phyloP scores from a whole-genome alignment of 2,888 invertebrate species.

The Hydrotaea cyrtoneurina region DNA sequence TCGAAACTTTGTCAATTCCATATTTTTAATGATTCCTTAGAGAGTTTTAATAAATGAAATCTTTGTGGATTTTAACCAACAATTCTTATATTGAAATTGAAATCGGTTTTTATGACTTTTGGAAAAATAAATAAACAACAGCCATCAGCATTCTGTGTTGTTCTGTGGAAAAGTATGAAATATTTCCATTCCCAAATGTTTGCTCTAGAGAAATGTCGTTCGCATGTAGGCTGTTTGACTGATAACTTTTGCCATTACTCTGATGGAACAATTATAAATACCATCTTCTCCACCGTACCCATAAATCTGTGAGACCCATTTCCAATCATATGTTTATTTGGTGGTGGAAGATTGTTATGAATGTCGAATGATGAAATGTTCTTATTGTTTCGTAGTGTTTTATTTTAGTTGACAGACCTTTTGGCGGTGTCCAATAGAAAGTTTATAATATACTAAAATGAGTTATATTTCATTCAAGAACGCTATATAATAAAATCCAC shows the following conservation, averaged over 20 bases:
- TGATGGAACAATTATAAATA: not conserved
- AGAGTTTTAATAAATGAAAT: slow-evolving; percentile 5
- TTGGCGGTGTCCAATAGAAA: too few species aligned
- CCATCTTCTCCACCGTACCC: too few species aligned
- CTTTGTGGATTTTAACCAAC: not conserved
- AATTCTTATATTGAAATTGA: slow-evolving; percentile 16
- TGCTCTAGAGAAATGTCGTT: not conserved
- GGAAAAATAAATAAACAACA: not conserved
- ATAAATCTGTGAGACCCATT: not conserved
- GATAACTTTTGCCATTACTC: not conserved
- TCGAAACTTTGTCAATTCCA: slow-evolving; percentile 24
- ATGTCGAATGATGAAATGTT: too few species aligned
- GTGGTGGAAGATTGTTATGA: too few species aligned
- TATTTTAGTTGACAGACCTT: too few species aligned
- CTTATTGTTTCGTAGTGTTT: too few species aligned
- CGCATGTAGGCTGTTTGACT: not conserved
- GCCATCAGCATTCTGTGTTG: too few species aligned
- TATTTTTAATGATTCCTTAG: slow-evolving; percentile 31
- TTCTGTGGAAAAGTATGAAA: not conserved
- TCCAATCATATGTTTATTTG: not conserved
- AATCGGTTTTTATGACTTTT: slow-evolving; percentile 13
- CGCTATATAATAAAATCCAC: too few species aligned
- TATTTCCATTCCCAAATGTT: not conserved
- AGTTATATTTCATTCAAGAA: too few species aligned
- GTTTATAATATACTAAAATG: too few species aligned